A percentile compares a stretch with the other conserved stretches of the same genome.
phyloP scores from a whole-genome alignment of 1,140 invertebrate species.

The Telenomus remus region DNA sequence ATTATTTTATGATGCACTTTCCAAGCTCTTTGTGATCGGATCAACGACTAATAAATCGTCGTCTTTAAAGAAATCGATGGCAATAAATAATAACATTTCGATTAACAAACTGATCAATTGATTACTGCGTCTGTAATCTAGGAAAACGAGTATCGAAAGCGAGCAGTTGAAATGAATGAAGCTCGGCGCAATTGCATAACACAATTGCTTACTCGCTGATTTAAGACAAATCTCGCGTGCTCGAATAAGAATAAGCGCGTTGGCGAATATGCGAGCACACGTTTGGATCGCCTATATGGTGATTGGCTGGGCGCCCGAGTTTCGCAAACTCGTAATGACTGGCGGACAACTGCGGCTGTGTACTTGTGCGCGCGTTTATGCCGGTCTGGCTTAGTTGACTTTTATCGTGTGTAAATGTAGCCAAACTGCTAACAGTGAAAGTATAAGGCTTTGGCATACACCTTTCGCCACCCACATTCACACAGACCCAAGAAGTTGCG shows the following conservation, averaged over 20 bases:
- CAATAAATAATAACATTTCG: background rate
- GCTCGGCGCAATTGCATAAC: slow-evolving; percentile 22
- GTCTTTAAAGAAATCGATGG: background rate
- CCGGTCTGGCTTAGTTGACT: slow-evolving; percentile 56
- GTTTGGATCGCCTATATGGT: slow-evolving; percentile 50
- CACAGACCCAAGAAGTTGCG: slow-evolving; percentile 35
- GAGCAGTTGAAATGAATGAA: slow-evolving; percentile 15
- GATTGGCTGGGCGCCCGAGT: slow-evolving; percentile 52
- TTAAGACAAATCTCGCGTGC: slow-evolving; percentile 20
- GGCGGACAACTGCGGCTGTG: slow-evolving; percentile 46
- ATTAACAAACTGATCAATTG: background rate
- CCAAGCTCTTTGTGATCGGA: no score
- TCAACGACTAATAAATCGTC: no score
- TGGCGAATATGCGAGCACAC: slow-evolving; percentile 46
- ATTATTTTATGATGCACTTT: no score
- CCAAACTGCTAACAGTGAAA: slow-evolving; percentile 59
- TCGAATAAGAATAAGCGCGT: slow-evolving; percentile 34
- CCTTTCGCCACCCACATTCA: slow-evolving; percentile 61
- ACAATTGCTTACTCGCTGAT: background rate
- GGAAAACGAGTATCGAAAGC: background rate
- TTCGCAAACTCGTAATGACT: slow-evolving; percentile 59
- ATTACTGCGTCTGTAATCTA: background rate
- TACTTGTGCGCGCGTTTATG: slow-evolving; percentile 27
- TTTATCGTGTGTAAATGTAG: slow-evolving; percentile 58
- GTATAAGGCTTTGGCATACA: slow-evolving; percentile 48